These are phyloP conservation scores for Battus philenor DNA, from an alignment of 1,140 invertebrate genomes.

Conservation along the genomic window DNA sequence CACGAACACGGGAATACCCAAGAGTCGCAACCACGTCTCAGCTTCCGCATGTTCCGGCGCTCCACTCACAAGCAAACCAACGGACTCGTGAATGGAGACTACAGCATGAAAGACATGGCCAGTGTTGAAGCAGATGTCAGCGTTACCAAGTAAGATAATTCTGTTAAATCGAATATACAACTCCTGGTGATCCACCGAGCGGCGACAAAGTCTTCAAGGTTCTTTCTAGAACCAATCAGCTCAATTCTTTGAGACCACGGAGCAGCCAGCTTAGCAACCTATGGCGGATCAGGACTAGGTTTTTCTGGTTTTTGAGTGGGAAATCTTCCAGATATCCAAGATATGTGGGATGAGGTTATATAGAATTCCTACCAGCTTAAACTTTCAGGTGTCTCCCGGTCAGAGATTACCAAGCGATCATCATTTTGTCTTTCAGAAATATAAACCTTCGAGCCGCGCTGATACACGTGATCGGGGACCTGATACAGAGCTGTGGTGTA, in stretches of 20 bases:
- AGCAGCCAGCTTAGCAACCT: too few species aligned
- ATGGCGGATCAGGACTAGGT: too few species aligned
- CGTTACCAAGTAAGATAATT: too few species aligned
- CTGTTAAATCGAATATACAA: too few species aligned
- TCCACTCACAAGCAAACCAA: conserved; percentile 38
- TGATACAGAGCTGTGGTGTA: conserved; percentile 93
- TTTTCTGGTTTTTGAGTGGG: too few species aligned
- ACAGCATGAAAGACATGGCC: conserved; percentile 52
- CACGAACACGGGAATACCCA: conserved; percentile 23
- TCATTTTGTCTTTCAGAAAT: conserved; percentile 81
- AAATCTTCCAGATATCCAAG: too few species aligned
- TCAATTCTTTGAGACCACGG: neutral
- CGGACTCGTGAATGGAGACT: conserved; percentile 56
- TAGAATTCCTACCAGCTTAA: neutral
- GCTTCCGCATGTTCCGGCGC: conserved; percentile 32
- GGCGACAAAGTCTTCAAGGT: too few species aligned
- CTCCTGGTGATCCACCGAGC: too few species aligned
- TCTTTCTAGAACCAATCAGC: too few species aligned
- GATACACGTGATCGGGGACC: conserved; percentile 94
- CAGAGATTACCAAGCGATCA: too few species aligned
- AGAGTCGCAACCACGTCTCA: conserved; percentile 12
- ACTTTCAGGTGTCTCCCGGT: too few species aligned
- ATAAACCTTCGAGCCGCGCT: conserved; percentile 93
- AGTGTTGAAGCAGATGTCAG: conserved; percentile 33
- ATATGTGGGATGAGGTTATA: too few species aligned